Evolutionary conservation across 1,140 invertebrate genomes (phyloP).

Genomic region (Akabosia matsudoensis): DNA sequence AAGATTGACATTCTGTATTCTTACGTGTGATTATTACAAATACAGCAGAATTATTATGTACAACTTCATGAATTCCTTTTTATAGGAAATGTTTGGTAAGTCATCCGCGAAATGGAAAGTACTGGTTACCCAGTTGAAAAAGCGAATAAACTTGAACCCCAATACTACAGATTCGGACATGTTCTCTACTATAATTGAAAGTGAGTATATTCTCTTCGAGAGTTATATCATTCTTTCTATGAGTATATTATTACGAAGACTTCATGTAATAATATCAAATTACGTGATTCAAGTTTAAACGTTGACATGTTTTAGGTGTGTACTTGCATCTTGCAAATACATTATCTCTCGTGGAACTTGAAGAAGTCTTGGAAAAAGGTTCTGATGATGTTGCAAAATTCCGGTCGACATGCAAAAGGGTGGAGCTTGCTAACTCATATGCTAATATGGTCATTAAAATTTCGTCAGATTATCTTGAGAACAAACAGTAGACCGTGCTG

Average conservation of each 20-base stretch:
- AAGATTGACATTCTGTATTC: no score
- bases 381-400: constrained; percentile 35
- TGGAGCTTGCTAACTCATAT: constrained; percentile 37
- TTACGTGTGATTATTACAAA: no score
- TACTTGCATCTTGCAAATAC: constrained; percentile 45
- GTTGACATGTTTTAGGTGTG: constrained; percentile 28
- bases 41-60: no score
- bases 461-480: constrained; percentile 36
- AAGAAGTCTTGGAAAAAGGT: constrained; percentile 44
- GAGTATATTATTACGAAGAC: no score
- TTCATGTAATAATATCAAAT: background rate
- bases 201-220: constrained; percentile 29
- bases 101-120: constrained; percentile 36
- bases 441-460: constrained; percentile 37
- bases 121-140: constrained; percentile 40
- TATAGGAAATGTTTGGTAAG: constrained; percentile 44
- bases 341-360: constrained; percentile 35
- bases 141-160: constrained; percentile 37
- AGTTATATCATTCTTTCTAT: no score
- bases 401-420: constrained; percentile 26
- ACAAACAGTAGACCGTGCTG: constrained; percentile 17
- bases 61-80: background rate
- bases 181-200: constrained; percentile 44
- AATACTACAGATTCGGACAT: constrained; percentile 31
- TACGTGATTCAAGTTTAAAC: background rate